Evolutionary conservation across 2,113 vertebrate species (phyloP).

Genomic region (Callorhinus ursinus): DNA sequence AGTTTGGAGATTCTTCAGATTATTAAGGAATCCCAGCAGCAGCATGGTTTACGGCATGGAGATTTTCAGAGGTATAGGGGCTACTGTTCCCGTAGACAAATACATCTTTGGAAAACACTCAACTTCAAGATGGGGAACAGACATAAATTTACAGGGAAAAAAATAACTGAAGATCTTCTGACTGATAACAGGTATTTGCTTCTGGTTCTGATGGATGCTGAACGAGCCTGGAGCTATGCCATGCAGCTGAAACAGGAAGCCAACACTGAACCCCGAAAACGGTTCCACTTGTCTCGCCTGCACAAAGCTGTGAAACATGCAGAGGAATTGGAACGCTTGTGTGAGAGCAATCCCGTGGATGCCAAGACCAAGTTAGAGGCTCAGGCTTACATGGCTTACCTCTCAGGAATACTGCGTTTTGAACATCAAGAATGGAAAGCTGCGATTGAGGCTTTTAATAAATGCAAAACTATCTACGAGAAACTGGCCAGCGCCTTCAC

Average conservation of each 20-base stretch:
- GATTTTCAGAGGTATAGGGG: conserved; percentile 85
- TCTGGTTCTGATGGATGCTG: conserved; percentile 97
- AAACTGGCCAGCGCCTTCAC: too few species aligned
- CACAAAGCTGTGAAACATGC: conserved; percentile 97
- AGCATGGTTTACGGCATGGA: too few species aligned
- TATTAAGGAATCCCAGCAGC: too few species aligned
- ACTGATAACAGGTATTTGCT: conserved; percentile 97
- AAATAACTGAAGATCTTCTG: conserved; percentile 95
- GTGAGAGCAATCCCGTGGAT: conserved; percentile 95
- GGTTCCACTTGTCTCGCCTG: conserved; percentile 95
- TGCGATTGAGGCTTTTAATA: too few species aligned
- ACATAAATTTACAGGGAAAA: conserved; percentile 97
- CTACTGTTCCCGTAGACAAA: conserved; percentile 96
- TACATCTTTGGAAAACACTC: conserved; percentile 96
- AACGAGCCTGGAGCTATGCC: conserved; percentile 98
- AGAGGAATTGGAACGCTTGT: conserved; percentile 94
- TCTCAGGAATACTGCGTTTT: too few species aligned
- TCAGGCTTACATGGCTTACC: conserved; percentile 84
- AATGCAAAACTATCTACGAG: too few species aligned
- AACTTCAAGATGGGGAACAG: conserved; percentile 99
- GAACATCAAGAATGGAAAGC: too few species aligned
- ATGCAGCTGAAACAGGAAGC: conserved; percentile 99
- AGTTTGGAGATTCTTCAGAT: too few species aligned
- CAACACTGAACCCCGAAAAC: conserved; percentile 97
- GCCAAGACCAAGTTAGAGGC: conserved; percentile 99